Percentiles rank a stretch among this genome's conserved stretches.
These are phyloP conservation scores for Malacoraja senta DNA, from an alignment of 2,797 vertebrate genomes.

Conservation along the genomic window DNA sequence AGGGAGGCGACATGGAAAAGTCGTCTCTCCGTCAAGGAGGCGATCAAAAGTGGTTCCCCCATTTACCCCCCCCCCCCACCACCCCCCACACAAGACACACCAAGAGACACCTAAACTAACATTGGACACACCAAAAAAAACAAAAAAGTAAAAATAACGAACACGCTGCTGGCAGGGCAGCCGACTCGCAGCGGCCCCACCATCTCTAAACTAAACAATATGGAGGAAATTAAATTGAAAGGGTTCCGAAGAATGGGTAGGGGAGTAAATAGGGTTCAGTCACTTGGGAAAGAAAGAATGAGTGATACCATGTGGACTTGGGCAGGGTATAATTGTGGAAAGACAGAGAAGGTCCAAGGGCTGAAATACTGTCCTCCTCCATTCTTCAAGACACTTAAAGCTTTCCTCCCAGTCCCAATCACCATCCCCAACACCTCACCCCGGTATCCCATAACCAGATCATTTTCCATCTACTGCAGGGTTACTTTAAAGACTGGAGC, in stretches of 20 bases:
- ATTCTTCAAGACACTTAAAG: background rate
- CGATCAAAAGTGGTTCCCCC: too few relatives aligned
- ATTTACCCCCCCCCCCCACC: too few relatives aligned
- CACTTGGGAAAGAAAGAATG: background rate
- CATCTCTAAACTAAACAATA: background rate
- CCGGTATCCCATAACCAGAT: background rate
- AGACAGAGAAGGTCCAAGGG: background rate
- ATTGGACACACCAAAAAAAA: too few relatives aligned
- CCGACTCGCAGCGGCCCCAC: too few relatives aligned
- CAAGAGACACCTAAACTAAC: too few relatives aligned
- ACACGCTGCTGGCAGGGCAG: too few relatives aligned
- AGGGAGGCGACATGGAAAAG: too few relatives aligned
- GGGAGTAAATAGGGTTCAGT: background rate
- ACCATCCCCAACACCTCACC: background rate
- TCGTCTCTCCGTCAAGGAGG: too few relatives aligned
- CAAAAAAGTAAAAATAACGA: too few relatives aligned
- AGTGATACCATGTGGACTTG: background rate
- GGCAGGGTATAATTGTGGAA: background rate
- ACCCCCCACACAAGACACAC: too few relatives aligned
- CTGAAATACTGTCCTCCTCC: background rate
- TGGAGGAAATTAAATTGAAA: background rate
- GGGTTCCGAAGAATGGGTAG: background rate
- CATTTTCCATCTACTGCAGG: background rate
- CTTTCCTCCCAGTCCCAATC: too few relatives aligned
- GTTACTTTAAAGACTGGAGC: background rate